Conservation (phyloP, 2,113 vertebrate genomes). For the Saccopteryx bilineata region DNA sequence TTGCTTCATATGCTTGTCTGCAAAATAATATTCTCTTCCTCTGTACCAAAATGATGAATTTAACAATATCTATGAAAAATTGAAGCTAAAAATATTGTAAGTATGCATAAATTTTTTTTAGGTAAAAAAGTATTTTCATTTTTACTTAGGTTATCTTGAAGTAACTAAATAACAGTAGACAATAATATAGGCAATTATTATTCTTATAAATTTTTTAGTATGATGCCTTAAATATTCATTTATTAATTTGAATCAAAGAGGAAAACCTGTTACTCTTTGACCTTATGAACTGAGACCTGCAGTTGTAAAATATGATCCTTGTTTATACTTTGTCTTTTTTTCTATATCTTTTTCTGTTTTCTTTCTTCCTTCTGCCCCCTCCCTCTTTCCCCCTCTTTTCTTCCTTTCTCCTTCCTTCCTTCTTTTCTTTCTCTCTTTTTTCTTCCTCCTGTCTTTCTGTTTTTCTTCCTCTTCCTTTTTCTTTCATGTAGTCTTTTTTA, state of each 20-base stretch:
- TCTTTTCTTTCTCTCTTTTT: background rate
- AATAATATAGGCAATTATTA: background rate
- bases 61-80: background rate
- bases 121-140: background rate
- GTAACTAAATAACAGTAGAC: background rate
- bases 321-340: background rate
- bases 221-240: background rate
- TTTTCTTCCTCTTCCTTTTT: background rate
- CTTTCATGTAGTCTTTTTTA: background rate
- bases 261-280: background rate
- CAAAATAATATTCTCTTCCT: background rate
- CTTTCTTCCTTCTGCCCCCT: background rate
- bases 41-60: background rate
- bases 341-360: background rate
- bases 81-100: background rate
- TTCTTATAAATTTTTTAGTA: background rate
- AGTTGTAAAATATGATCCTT: background rate
- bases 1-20: background rate
- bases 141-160: background rate
- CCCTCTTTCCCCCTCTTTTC: background rate
- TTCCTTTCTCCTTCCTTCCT: background rate
- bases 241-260: background rate
- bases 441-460: background rate
- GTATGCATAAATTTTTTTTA: background rate
- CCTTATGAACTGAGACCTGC: background rate